Evolutionary conservation across 1,140 invertebrate genomes (phyloP).

Genomic region (Chironomus striatipennis): DNA sequence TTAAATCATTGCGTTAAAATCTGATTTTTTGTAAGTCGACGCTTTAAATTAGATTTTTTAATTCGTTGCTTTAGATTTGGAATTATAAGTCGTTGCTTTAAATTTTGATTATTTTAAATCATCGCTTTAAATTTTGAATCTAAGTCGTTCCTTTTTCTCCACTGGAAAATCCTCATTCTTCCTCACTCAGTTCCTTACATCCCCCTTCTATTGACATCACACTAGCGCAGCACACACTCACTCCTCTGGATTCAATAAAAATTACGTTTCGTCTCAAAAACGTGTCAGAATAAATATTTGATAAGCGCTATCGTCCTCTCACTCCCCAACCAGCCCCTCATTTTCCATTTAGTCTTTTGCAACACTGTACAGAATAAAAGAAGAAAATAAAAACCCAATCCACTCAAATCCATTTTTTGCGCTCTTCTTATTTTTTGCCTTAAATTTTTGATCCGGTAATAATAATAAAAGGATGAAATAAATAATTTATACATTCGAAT

Average conservation of each 20-base stretch:
- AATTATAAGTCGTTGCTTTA: too few species aligned
- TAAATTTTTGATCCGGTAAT: slow-evolving; percentile 21
- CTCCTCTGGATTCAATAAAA: slow-evolving; percentile 14
- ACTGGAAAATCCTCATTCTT: not conserved
- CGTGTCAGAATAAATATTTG: slow-evolving; percentile 21
- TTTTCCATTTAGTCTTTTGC: not conserved
- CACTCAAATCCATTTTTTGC: not conserved
- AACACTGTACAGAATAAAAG: too few species aligned
- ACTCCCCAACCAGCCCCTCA: not conserved
- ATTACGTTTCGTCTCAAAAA: slow-evolving; percentile 19
- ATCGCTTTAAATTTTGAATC: too few species aligned
- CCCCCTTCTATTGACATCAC: not conserved
- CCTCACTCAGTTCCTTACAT: not conserved
- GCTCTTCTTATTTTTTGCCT: not conserved
- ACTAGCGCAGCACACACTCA: not conserved
- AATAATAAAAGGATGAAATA: slow-evolving; percentile 22
- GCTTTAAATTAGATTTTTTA: too few species aligned
- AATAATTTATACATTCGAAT: slow-evolving; percentile 12
- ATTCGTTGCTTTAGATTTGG: too few species aligned
- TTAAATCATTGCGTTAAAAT: too few species aligned
- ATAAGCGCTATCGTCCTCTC: not conserved
- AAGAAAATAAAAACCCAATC: not conserved
- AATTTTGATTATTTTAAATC: too few species aligned
- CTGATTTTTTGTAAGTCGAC: too few species aligned
- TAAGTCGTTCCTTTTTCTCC: not conserved